These are phyloP conservation scores for Lysandra coridon DNA, from an alignment of 2,888 invertebrate species.

Conservation along the genomic window DNA sequence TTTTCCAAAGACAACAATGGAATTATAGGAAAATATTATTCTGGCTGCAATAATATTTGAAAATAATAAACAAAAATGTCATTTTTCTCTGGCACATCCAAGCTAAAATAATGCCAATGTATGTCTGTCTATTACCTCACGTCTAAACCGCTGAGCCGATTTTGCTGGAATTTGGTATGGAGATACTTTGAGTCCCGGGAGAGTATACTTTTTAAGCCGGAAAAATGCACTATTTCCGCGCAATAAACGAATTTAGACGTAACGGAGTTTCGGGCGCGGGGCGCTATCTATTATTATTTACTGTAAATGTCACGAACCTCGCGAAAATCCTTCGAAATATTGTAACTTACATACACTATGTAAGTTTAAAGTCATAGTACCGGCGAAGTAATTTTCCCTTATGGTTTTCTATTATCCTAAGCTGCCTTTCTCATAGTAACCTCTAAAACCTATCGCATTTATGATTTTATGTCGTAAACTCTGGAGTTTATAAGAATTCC, in stretches of 20 bases:
- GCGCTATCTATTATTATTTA: too few species aligned
- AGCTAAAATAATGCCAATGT: too few species aligned
- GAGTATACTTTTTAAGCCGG: too few species aligned
- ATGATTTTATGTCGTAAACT: slow-evolving; percentile 12
- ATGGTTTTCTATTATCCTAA: slow-evolving; percentile 24
- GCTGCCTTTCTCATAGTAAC: neutral
- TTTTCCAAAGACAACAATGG: neutral
- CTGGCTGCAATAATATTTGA: neutral
- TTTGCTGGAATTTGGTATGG: too few species aligned
- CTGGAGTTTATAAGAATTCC: slow-evolving; percentile 11
- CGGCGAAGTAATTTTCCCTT: neutral
- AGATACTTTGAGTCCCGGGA: too few species aligned
- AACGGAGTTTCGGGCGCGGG: too few species aligned
- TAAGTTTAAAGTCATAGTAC: neutral
- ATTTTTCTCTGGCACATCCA: too few species aligned
- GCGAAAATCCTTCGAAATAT: neutral
- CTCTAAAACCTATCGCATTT: slow-evolving; percentile 9
- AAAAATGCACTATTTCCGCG: too few species aligned
- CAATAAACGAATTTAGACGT: too few species aligned
- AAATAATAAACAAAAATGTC: neutral
- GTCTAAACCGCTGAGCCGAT: too few species aligned
- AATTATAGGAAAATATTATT: neutral
- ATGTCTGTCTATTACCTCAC: too few species aligned
- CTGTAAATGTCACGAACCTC: too few species aligned
- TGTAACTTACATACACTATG: neutral